Base-by-base conservation (phyloP, 1,140 invertebrate species). In the Daktulosphaira vitifoliae region DNA sequence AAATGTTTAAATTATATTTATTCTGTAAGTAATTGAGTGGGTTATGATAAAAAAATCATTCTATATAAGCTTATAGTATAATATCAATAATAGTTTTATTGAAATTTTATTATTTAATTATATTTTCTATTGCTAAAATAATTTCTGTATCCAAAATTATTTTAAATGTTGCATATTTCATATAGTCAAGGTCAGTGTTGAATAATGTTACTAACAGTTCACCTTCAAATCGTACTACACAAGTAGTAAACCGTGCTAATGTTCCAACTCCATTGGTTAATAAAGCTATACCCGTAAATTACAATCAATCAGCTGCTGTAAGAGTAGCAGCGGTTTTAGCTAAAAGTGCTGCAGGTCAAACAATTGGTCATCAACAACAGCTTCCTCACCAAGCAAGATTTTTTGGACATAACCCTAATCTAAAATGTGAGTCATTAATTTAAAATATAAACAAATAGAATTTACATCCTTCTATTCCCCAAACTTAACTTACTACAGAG, bases 401-500 rank as follows among this genome's bases (percentile, higher is more conserved):
- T 75, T 90, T 89, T 74, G 90, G 88, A 4, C 89, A 91, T 74
- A 90, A 90, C 77, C 89, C 87, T 7, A 90, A 88, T 74, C 76
- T 89, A 20, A 90, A 89, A 78, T 76, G 81, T 84, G 74, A 72
- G 75, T 78, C 72, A 23, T n/a, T n/a, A n/a, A n/a, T n/a, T n/a
- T 25, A 26, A 16, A 42, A 18, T 56, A 0, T 18, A 42, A 37
- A 37, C 33, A n/a, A n/a, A n/a, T n/a, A n/a, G n/a, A n/a, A n/a
- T n/a, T n/a, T n/a, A n/a, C n/a, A n/a, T n/a, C 22, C 6, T 48
- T 48, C 46, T 53, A 22, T 52, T 64, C 68, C 65, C n/a, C n/a
- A n/a, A n/a, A n/a, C n/a, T n/a, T n/a, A n/a, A n/a, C n/a, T n/a
- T n/a, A n/a, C n/a, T n/a, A n/a, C n/a, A n/a, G n/a, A n/a, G n/a